Evolutionary conservation across 2,797 vertebrate genomes (phyloP).

Genomic region (Danio albolineatus): DNA sequence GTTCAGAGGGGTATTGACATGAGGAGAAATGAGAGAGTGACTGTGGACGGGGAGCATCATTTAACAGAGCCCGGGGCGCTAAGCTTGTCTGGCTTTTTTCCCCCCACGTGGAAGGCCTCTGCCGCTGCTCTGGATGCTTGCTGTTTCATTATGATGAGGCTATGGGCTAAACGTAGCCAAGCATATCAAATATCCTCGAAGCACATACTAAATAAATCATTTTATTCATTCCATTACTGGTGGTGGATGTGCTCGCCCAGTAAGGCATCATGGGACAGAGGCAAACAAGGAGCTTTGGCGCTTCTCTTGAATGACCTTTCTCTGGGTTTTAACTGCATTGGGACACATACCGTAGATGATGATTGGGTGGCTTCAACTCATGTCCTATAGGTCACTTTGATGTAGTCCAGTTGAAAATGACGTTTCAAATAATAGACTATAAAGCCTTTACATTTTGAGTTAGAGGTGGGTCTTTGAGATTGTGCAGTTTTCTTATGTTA

Average conservation of each 20-base stretch:
- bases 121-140: conserved; percentile 76
- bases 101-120: conserved; percentile 68
- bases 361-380: background rate
- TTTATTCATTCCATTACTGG: conserved; percentile 81
- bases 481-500: too few species aligned
- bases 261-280: conserved; percentile 72
- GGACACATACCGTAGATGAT: conserved; percentile 48
- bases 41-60: conserved; percentile 77
- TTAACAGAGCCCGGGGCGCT: conserved; percentile 74
- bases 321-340: background rate
- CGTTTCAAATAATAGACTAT: background rate
- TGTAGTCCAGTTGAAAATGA: background rate
- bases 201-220: conserved; percentile 84
- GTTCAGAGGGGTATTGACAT: conserved; percentile 74
- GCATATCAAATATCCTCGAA: conserved; percentile 84
- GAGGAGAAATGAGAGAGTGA: conserved; percentile 78
- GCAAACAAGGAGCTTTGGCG: conserved; percentile 69
- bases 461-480: too few species aligned
- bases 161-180: conserved; percentile 82
- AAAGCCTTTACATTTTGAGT: too few species aligned
- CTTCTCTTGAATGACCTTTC: conserved; percentile 51
- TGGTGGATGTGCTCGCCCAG: conserved; percentile 75
- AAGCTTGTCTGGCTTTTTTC: conserved; percentile 72
- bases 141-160: conserved; percentile 84
- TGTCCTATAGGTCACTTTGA: background rate